phyloP scores from a whole-genome alignment of 1,140 invertebrate species.

The Holcopasites calliopsidis region DNA sequence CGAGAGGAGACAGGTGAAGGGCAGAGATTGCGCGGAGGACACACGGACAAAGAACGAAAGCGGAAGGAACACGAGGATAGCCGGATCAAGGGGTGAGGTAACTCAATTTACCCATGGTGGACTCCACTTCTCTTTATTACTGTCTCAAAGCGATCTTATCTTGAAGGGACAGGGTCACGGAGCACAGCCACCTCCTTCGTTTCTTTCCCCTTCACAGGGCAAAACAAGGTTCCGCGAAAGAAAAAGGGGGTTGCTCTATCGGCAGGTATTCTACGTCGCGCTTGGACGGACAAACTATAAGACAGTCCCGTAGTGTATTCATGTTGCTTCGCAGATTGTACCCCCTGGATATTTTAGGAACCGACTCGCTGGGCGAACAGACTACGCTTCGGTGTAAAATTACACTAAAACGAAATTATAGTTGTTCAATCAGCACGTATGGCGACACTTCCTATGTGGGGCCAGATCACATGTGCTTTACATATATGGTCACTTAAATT shows the following conservation, averaged over 20 bases:
- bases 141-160: slow-evolving; percentile 75
- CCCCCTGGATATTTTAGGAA: too few relatives aligned
- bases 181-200: neutral
- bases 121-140: slow-evolving; percentile 73
- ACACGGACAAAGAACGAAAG: neutral
- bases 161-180: neutral
- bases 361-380: too few relatives aligned
- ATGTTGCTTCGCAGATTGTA: too few relatives aligned
- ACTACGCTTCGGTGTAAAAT: too few relatives aligned
- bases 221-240: slow-evolving; percentile 36
- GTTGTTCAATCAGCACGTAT: slow-evolving; percentile 49
- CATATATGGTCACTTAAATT: slow-evolving; percentile 38
- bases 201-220: slow-evolving; percentile 28
- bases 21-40: slow-evolving; percentile 26
- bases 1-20: neutral
- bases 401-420: too few relatives aligned
- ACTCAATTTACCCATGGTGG: slow-evolving; percentile 73
- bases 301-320: too few relatives aligned
- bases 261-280: slow-evolving; percentile 10
- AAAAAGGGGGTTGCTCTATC: neutral
- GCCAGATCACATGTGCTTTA: slow-evolving; percentile 1
- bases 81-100: slow-evolving; percentile 51
- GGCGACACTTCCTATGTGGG: slow-evolving; percentile 18
- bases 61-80: slow-evolving; percentile 15
- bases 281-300: slow-evolving; percentile 17